These are phyloP conservation scores for Saguinus midas DNA, from an alignment of 2,113 vertebrate species.

Conservation along the genomic window DNA sequence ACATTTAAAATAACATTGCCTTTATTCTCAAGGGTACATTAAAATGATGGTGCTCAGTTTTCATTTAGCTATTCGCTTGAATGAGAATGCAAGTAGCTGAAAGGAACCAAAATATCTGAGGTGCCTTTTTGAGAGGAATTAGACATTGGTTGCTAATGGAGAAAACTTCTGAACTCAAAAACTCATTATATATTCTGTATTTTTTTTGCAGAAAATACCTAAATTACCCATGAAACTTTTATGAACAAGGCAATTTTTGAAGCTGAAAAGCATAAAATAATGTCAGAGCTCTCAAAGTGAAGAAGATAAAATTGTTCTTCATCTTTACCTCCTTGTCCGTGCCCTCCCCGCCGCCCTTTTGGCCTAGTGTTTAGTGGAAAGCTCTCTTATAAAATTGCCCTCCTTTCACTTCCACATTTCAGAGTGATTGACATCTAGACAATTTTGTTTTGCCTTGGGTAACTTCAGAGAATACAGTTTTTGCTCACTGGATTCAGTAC, in stretches of 20 bases:
- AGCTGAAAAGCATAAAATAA: slow-evolving; percentile 49
- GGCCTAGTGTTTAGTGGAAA: slow-evolving; percentile 44
- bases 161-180: slow-evolving; percentile 35
- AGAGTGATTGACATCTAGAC: not conserved
- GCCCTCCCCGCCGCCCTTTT: not conserved
- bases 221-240: slow-evolving; percentile 66
- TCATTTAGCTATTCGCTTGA: slow-evolving; percentile 32
- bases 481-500: not conserved
- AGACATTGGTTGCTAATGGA: slow-evolving; percentile 6
- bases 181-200: slow-evolving; percentile 11
- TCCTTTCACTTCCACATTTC: not conserved
- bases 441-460: slow-evolving; percentile 25
- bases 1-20: not conserved
- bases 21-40: not conserved
- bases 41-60: not conserved
- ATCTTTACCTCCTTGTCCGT: not conserved
- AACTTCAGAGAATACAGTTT: slow-evolving; percentile 9
- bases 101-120: not conserved
- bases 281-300: not conserved
- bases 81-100: slow-evolving; percentile 5
- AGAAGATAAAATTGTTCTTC: slow-evolving; percentile 35
- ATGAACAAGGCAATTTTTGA: slow-evolving; percentile 57
- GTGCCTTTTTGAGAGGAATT: not conserved
- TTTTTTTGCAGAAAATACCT: slow-evolving; percentile 41
- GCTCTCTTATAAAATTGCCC: slow-evolving; percentile 10